Evolutionary conservation across 2,888 invertebrate genomes (phyloP), one percentile per base, ranked within the genome.

Genomic region (Euclidia mi): DNA sequence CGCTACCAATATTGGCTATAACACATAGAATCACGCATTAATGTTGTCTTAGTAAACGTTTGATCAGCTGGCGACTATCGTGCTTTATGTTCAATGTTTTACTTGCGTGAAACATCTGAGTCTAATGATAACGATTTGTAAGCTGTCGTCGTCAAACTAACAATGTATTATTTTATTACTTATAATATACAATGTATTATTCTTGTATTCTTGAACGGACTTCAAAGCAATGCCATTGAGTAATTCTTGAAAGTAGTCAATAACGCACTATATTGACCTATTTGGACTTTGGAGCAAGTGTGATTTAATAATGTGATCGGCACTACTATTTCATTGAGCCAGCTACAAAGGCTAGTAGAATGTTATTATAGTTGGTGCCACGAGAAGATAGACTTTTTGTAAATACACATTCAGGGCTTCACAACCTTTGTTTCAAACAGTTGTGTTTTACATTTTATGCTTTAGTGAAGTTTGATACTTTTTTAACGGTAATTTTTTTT

Each of bases 1-100:
- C 4, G 1, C 20, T 4, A 14, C 34, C 14, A 34, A 34, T 34
- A 65, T 44, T 65, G 43, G 49, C 2, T 14, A 6, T 11, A 12
- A 11, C 31, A 47, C 56, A 51, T 57, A 42, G 31, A 44, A 56
- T 56, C 61, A 58, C 55, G 56, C n/a, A n/a, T n/a, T n/a, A n/a
- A n/a, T n/a, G n/a, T n/a, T n/a, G n/a, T n/a, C n/a, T n/a, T n/a
- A n/a, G n/a, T n/a, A n/a, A n/a, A n/a, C n/a, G n/a, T n/a, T n/a
- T n/a, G n/a, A n/a, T n/a, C n/a, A n/a, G n/a, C n/a, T 81, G 78
- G 68, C 61, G 46, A 56, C 57, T 61, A 68, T 70, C 62, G 51
- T 68, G 59, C 52, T 70, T 75, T 76, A 79, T 81, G 78, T 71
- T 65, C 35, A 45, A 69, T 64, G 60, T 25, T 12, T 31, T 59